Evolutionary conservation across 2,888 invertebrate species (phyloP), one percentile per base, ranked within the genome.

Genomic region (Mythimna impura): DNA sequence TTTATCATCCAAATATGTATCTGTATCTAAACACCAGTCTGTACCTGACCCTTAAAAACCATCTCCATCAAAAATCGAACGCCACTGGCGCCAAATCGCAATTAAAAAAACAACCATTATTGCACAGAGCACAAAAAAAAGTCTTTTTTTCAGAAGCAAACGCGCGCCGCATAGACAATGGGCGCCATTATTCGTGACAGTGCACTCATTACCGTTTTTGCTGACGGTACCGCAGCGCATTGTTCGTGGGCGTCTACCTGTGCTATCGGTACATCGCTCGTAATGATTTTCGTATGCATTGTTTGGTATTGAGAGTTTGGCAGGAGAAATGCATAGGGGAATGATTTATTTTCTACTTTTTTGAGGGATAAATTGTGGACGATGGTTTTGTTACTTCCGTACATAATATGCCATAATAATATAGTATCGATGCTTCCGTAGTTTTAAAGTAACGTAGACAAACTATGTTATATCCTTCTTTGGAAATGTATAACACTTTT

Each of bases 191-290:
- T 93, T 88, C 91, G 85, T 89, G 93, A 93, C 94, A 93, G 92
- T 94, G 92, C 91, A 91, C 95, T 95, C 95, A 95, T 95, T 95
- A 95, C 95, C 94, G 90, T 93, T 95, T 91, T 94, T 94, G 92
- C 90, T 89, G 88, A 90, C 88, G 85, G 87, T 81, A 80, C 76
- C 76, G 68, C 81, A 70, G 67, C 57, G 92, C 89, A 94, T 94
- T 94, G 94, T 94, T 89, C 90, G 89, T 86, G 84, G 89, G 91
- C 91, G 91, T 91, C 93, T 94, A 94, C 94, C 95, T 95, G 94
- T 93, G 90, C 89, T 89, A 89, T 91, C 92, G 91, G 88, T 89
- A 90, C 87, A 91, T 90, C 90, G 87, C 85, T 67, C 68, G 77
- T 85, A 86, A 86, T 86, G 70, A 86, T 85, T 79, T 83, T 84